Evolutionary conservation across 1,140 invertebrate genomes (phyloP).

Genomic region (Drosophila pseudoobscura): DNA sequence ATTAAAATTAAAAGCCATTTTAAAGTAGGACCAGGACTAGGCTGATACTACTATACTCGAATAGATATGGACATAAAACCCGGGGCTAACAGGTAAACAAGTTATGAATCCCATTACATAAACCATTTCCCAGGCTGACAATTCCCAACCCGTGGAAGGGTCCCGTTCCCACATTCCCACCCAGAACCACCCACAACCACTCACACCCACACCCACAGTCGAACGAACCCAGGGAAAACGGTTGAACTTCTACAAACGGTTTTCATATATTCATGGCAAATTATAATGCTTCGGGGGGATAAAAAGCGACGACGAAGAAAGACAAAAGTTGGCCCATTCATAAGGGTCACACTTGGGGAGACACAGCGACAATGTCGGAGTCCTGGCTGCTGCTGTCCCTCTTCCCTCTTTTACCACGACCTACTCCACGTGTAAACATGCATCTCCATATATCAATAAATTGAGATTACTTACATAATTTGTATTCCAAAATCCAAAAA

Average conservation of each 20-base stretch:
- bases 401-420: not conserved
- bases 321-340: slow-evolving; percentile 72
- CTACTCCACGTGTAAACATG: slow-evolving; percentile 52
- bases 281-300: slow-evolving; percentile 70
- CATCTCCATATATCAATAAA: slow-evolving; percentile 70
- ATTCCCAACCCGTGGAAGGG: slow-evolving; percentile 19
- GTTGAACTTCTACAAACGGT: slow-evolving; percentile 57
- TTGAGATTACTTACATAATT: slow-evolving; percentile 81
- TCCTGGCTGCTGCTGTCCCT: slow-evolving; percentile 15
- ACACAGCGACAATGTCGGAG: slow-evolving; percentile 18
- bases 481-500: slow-evolving; percentile 81
- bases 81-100: slow-evolving; percentile 45
- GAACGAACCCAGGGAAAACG: slow-evolving; percentile 20
- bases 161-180: not conserved
- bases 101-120: slow-evolving; percentile 56
- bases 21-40: slow-evolving; percentile 15
- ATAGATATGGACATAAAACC: slow-evolving; percentile 35
- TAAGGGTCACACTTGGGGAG: slow-evolving; percentile 64
- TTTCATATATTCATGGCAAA: slow-evolving; percentile 79
- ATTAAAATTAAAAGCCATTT: slow-evolving; percentile 49
- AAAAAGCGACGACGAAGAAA: slow-evolving; percentile 59
- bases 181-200: too few species aligned
- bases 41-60: slow-evolving; percentile 12
- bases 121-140: slow-evolving; percentile 53
- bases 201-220: not conserved